phyloP scores from a whole-genome alignment of 2,797 vertebrate species.

The Acomys russatus region DNA sequence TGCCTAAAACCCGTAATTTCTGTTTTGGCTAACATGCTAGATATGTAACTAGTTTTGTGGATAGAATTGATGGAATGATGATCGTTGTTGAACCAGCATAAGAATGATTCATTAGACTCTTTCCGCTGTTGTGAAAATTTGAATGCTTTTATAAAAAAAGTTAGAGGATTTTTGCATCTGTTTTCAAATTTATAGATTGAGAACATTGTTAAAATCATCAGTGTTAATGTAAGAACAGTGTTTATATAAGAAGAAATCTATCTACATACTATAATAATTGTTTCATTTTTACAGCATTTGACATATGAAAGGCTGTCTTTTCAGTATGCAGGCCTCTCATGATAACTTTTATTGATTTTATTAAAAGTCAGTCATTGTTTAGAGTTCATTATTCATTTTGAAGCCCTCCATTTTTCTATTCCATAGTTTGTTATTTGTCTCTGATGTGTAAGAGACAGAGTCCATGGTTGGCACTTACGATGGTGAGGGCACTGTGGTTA shows the following conservation, averaged over 20 bases:
- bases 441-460: constrained; percentile 38
- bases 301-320: neutral
- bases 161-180: constrained; percentile 34
- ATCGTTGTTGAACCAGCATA: constrained; percentile 22
- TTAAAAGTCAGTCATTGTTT: constrained; percentile 50
- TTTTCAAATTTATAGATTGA: constrained; percentile 48
- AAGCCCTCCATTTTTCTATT: constrained; percentile 58
- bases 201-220: neutral
- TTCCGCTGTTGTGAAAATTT: neutral
- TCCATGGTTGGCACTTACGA: neutral
- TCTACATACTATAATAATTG: constrained; percentile 33
- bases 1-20: constrained; percentile 52
- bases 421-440: constrained; percentile 51
- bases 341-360: constrained; percentile 59
- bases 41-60: neutral
- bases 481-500: neutral
- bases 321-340: constrained; percentile 9
- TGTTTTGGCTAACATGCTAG: neutral
- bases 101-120: constrained; percentile 17
- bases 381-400: constrained; percentile 40
- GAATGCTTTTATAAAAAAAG: constrained; percentile 47
- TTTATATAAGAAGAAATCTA: constrained; percentile 48
- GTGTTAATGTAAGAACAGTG: neutral
- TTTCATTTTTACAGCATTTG: constrained; percentile 47
- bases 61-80: neutral